Base-by-base conservation (phyloP, 2,888 invertebrate species). In the Asteroscopus sphinx region DNA sequence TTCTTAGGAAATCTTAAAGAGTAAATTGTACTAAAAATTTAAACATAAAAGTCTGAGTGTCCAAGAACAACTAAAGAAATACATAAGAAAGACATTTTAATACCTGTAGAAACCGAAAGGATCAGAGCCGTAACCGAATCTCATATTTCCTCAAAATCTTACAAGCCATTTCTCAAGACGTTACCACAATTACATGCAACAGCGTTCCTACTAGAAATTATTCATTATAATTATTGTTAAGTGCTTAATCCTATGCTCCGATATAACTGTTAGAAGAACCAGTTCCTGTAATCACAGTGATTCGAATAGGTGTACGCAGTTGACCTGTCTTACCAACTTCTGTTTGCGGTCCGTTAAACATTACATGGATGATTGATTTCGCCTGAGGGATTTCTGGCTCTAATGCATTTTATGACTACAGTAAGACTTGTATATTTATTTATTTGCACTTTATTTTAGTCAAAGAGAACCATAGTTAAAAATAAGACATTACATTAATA, bases 161-260 rank as follows among this genome's bases (percentile, higher is more conserved):
- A n/a, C 41, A 42, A 44, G 12, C 26, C 9, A 44, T 57, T 54
- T 32, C 46, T 32, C 16, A 49, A 40, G 16, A 28, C 42, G 30
- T 48, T 17, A 46, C 42, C 32, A 25, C 16, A 4, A 48, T 36
- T 48, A 51, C 36, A 41, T 21, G 45, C 59, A 58, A 49, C 52
- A 75, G 68, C 71, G 73, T 77, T 68, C 71, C n/a, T 37, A 28
- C 55, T 40, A 33, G 41, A 71, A 75, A 68, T 71, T 75, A 68
- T 79, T 76, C 68, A 77, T 78, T 79, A 72, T 86, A 86, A 86
- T 86, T 87, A 83, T 86, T 81, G 83, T 83, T 82, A 85, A 88
- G 79, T 79, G 82, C 82, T 87, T 88, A 87, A 88, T 87, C 83
- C 79, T 79, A 81, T 80, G 76, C 77, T 78, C 55, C 74, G 70